phyloP scores from a whole-genome alignment of 2,113 vertebrate species.

The Clarias gariepinus region DNA sequence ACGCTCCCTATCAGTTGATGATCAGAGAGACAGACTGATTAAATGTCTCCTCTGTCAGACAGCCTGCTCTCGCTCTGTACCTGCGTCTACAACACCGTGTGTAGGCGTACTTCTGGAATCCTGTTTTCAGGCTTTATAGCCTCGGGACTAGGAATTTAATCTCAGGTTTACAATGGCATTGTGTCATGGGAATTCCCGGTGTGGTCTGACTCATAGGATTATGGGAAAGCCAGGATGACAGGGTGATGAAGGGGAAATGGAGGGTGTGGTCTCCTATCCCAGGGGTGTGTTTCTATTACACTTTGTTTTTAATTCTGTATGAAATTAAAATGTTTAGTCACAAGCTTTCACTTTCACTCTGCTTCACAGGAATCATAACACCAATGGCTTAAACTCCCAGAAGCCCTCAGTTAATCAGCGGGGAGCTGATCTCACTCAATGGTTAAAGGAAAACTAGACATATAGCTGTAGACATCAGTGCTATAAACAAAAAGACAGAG shows the following conservation, averaged over 20 bases:
- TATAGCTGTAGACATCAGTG: too few relatives aligned
- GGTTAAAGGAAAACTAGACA: too few relatives aligned
- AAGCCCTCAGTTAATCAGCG: neutral
- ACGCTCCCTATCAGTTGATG: neutral
- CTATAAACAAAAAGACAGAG: too few relatives aligned
- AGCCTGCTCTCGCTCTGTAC: neutral
- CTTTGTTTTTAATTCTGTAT: neutral
- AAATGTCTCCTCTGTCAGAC: neutral
- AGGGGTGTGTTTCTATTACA: neutral
- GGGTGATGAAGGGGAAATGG: neutral
- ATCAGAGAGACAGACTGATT: constrained; percentile 17
- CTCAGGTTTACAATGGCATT: constrained; percentile 20
- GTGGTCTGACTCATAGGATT: neutral
- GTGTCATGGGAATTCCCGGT: constrained; percentile 33
- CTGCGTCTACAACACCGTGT: neutral
- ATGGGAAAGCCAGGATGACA: constrained; percentile 15
- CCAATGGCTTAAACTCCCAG: neutral
- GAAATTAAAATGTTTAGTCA: neutral
- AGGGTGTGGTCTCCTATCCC: neutral
- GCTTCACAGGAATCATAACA: neutral
- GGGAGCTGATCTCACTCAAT: too few relatives aligned
- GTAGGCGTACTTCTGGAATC: neutral
- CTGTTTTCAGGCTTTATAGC: neutral
- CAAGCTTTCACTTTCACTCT: neutral
- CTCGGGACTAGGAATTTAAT: constrained; percentile 36